phyloP scores from a whole-genome alignment of 37 sponge, comb jelly and placozoan genomes.

The Diacarnus erythraeanus region DNA sequence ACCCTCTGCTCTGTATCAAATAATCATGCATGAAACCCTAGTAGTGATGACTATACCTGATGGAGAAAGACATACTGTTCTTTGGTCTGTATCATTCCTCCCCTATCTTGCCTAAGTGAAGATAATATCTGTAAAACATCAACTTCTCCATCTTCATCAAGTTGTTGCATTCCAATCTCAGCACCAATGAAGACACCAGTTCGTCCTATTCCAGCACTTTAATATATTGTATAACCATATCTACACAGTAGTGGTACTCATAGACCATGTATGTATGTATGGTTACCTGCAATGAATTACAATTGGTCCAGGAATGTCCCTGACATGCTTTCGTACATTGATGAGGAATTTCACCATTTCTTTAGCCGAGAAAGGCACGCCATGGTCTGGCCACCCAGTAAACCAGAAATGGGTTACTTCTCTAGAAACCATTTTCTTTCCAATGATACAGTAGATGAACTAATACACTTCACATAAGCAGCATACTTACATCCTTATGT shows the following conservation, averaged over 20 bases:
- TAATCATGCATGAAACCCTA: too few relatives aligned
- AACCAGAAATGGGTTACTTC: slow-evolving; percentile 88
- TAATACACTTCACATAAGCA: too few relatives aligned
- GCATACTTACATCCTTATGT: slow-evolving; percentile 57
- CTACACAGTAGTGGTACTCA: background rate
- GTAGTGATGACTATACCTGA: too few relatives aligned
- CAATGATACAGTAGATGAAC: too few relatives aligned
- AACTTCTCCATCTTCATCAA: slow-evolving; percentile 65
- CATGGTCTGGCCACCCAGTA: slow-evolving; percentile 91
- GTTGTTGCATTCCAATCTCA: slow-evolving; percentile 72
- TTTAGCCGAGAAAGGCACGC: slow-evolving; percentile 61
- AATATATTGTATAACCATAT: too few relatives aligned
- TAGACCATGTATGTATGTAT: background rate
- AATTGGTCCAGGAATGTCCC: slow-evolving; percentile 65
- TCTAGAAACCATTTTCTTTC: slow-evolving; percentile 75
- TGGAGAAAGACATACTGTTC: slow-evolving; percentile 78
- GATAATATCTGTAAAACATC: slow-evolving; percentile 80
- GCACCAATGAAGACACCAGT: slow-evolving; percentile 85
- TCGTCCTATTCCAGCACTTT: slow-evolving; percentile 88
- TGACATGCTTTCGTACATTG: slow-evolving; percentile 16
- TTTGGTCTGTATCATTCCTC: slow-evolving; percentile 92
- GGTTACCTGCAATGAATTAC: slow-evolving; percentile 87
- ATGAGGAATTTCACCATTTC: slow-evolving; percentile 64
- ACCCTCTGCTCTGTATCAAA: too few relatives aligned
- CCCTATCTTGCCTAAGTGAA: slow-evolving; percentile 86